These are phyloP conservation scores for Cirrhinus molitorella DNA, from an alignment of 2,797 vertebrate species.

Conservation along the genomic window DNA sequence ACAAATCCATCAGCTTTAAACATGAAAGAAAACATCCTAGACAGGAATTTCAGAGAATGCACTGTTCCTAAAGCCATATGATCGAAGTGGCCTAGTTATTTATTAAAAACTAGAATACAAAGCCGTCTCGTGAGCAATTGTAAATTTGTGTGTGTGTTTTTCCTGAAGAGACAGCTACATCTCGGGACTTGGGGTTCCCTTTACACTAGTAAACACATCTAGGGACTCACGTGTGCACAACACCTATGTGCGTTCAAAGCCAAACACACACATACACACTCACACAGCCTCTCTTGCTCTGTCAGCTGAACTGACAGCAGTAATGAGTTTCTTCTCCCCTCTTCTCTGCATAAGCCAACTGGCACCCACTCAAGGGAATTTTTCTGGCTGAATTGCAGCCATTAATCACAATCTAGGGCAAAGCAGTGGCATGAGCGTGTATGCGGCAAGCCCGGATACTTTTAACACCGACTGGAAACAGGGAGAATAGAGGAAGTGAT, in stretches of 20 bases:
- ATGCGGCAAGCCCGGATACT: conserved; percentile 69
- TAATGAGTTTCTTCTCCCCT: conserved; percentile 83
- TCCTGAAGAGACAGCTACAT: conserved; percentile 61
- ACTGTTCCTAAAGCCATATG: conserved; percentile 52
- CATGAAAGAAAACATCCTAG: conserved; percentile 45
- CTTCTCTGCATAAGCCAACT: conserved; percentile 81
- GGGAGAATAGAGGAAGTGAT: conserved; percentile 39
- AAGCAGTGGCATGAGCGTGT: conserved; percentile 73
- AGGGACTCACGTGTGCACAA: conserved; percentile 11
- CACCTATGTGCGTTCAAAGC: conserved; percentile 25
- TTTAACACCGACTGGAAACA: conserved; percentile 57
- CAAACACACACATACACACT: conserved; percentile 43
- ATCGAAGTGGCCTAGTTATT: conserved; percentile 56
- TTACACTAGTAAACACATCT: conserved; percentile 55
- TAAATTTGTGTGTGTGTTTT: conserved; percentile 39
- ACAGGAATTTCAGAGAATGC: conserved; percentile 12
- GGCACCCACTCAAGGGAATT: conserved; percentile 87
- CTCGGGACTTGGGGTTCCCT: conserved; percentile 7
- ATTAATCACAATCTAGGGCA: conserved; percentile 89
- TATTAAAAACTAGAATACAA: conserved; percentile 60
- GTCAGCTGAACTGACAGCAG: conserved; percentile 83
- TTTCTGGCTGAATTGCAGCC: conserved; percentile 86
- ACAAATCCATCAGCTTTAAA: conserved; percentile 47
- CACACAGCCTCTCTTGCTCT: conserved; percentile 71
- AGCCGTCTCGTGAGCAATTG: conserved; percentile 40